Evolutionary conservation across 2,888 invertebrate species (phyloP).

Genomic region (Cryptosula pallasiana): DNA sequence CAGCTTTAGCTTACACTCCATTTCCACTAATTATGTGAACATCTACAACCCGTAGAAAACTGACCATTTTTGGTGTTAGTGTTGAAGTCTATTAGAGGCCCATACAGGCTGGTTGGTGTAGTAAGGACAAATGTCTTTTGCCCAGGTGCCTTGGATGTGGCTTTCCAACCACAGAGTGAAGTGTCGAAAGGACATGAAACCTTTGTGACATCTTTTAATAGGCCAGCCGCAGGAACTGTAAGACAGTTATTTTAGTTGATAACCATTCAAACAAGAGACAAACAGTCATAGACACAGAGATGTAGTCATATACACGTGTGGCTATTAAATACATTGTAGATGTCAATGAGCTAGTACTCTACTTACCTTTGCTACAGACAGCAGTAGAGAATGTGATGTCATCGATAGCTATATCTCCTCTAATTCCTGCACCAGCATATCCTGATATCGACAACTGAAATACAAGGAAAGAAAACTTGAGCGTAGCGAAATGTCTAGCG

Average conservation of each 20-base stretch:
- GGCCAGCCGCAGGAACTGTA: not conserved
- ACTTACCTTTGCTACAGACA: not conserved
- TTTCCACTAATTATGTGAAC: not conserved
- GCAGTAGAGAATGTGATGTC: slow-evolving; percentile 33
- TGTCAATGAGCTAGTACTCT: too few relatives aligned
- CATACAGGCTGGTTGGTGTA: not conserved
- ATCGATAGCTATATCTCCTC: slow-evolving; percentile 49
- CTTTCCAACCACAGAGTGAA: slow-evolving; percentile 37
- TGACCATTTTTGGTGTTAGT: not conserved
- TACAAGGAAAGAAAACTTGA: too few relatives aligned
- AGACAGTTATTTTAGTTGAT: too few relatives aligned
- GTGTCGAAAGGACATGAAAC: slow-evolving; percentile 32
- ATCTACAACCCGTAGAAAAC: not conserved
- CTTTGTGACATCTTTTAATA: not conserved
- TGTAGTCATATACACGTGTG: too few relatives aligned
- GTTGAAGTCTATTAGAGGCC: not conserved
- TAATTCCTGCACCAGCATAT: slow-evolving; percentile 34
- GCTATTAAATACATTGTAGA: too few relatives aligned
- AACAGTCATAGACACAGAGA: too few relatives aligned
- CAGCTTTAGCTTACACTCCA: not conserved
- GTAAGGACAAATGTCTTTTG: not conserved
- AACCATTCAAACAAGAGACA: too few relatives aligned
- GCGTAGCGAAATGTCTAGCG: too few relatives aligned
- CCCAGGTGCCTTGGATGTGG: not conserved
- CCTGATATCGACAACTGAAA: slow-evolving; percentile 42